Percentiles rank a stretch among this genome's conserved stretches.
These are phyloP conservation scores for Smutsia gigantea DNA, from an alignment of 2,797 vertebrate genomes.

Conservation along the genomic window DNA sequence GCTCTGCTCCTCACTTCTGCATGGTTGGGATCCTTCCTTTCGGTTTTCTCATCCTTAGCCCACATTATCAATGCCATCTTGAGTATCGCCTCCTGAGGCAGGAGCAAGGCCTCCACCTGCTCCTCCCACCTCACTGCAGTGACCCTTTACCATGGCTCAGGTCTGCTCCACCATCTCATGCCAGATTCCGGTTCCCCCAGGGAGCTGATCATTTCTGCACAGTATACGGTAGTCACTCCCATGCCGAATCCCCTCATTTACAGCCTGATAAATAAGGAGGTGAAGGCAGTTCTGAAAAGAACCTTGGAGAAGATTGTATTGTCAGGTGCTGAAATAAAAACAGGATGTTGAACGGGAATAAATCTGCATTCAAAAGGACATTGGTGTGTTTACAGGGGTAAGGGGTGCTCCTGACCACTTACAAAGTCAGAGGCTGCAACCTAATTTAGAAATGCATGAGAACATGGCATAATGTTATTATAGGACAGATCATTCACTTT, in stretches of 20 bases:
- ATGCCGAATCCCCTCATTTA: slow-evolving; percentile 52
- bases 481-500: neutral
- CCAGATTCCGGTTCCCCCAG: neutral
- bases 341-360: neutral
- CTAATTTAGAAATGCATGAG: neutral
- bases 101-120: slow-evolving; percentile 18
- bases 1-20: slow-evolving; percentile 14
- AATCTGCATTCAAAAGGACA: neutral
- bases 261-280: slow-evolving; percentile 58
- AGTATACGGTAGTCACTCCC: slow-evolving; percentile 33
- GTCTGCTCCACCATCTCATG: neutral
- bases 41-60: neutral
- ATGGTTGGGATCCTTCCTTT: neutral
- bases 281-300: slow-evolving; percentile 43
- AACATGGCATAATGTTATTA: neutral
- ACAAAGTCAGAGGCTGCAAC: neutral
- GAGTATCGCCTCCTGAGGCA: slow-evolving; percentile 53
- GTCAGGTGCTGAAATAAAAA: neutral
- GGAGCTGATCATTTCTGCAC: neutral
- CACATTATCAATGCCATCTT: slow-evolving; percentile 32
- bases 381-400: neutral
- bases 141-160: slow-evolving; percentile 45
- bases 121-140: too few relatives aligned
- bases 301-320: neutral
- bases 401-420: neutral